Evolutionary conservation across 92 coral and sea anemone species (phyloP).

Genomic region (Meandrina meandrites): DNA sequence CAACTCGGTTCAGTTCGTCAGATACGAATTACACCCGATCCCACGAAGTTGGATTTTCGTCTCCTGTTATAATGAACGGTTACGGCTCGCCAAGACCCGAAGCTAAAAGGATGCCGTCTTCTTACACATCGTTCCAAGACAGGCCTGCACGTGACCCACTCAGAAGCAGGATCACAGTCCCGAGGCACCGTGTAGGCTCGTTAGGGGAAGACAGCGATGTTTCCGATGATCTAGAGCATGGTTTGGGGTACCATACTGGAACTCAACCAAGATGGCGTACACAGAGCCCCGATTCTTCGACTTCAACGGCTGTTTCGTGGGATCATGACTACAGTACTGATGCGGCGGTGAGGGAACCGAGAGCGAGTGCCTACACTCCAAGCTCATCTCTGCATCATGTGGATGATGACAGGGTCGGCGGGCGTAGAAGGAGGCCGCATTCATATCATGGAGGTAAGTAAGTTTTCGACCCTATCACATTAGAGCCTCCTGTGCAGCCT

Average conservation of each 20-base stretch:
- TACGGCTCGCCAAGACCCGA: conserved; percentile 22
- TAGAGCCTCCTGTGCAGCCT: not conserved
- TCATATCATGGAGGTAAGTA: conserved; percentile 73
- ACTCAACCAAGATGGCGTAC: conserved; percentile 46
- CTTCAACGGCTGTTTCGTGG: conserved; percentile 51
- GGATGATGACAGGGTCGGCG: not conserved
- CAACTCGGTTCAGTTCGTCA: conserved; percentile 51
- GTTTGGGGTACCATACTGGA: conserved; percentile 17
- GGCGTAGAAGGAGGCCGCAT: conserved; percentile 58
- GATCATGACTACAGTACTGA: conserved; percentile 13
- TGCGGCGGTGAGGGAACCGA: conserved; percentile 6
- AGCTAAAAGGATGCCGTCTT: not conserved
- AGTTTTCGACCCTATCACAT: not conserved
- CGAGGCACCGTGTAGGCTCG: conserved; percentile 54
- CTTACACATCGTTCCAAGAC: conserved; percentile 9
- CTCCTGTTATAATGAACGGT: conserved; percentile 33
- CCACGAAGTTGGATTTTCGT: not conserved
- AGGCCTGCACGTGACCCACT: conserved; percentile 22
- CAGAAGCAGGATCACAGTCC: conserved; percentile 18
- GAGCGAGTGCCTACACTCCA: conserved; percentile 15
- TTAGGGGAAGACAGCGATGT: conserved; percentile 63
- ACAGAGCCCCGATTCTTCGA: conserved; percentile 60
- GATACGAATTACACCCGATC: conserved; percentile 43
- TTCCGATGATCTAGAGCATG: conserved; percentile 51
- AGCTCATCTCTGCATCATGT: conserved; percentile 2